Evolutionary conservation across 2,113 vertebrate genomes (phyloP).

Genomic region (Poeciliopsis prolifica): DNA sequence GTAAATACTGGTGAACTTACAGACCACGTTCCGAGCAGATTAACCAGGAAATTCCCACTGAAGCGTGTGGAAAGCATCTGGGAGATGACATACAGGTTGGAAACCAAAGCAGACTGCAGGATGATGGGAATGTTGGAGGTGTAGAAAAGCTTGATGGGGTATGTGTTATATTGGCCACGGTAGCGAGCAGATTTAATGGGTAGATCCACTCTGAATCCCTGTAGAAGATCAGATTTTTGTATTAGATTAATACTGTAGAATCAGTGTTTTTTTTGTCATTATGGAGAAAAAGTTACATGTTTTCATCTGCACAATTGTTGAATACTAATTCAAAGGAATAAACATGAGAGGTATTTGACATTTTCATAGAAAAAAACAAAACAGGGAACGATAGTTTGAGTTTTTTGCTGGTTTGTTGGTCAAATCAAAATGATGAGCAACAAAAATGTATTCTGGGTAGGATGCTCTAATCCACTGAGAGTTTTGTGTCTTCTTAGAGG

Average conservation of each 20-base stretch:
- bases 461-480: no score
- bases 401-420: no score
- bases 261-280: background rate
- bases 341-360: no score
- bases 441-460: no score
- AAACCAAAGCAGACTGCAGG: conserved; percentile 96
- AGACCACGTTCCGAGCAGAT: conserved; percentile 97
- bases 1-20: conserved; percentile 82
- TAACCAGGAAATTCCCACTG: conserved; percentile 96
- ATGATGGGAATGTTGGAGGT: conserved; percentile 99
- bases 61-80: conserved; percentile 99
- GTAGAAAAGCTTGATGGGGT: conserved; percentile 99
- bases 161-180: conserved; percentile 98
- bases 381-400: no score
- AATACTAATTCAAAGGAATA: no score
- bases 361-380: no score
- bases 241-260: background rate
- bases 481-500: no score
- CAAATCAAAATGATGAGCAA: no score
- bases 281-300: no score
- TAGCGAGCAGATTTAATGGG: conserved; percentile 99
- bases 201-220: conserved; percentile 98
- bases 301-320: no score
- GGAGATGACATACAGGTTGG: conserved; percentile 97
- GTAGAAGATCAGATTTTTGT: conserved; percentile 13